Percentiles rank a stretch among this genome's conserved stretches.
These are phyloP conservation scores for Myotis lucifugus DNA, from an alignment of 2,113 vertebrate species.

Conservation along the genomic window DNA sequence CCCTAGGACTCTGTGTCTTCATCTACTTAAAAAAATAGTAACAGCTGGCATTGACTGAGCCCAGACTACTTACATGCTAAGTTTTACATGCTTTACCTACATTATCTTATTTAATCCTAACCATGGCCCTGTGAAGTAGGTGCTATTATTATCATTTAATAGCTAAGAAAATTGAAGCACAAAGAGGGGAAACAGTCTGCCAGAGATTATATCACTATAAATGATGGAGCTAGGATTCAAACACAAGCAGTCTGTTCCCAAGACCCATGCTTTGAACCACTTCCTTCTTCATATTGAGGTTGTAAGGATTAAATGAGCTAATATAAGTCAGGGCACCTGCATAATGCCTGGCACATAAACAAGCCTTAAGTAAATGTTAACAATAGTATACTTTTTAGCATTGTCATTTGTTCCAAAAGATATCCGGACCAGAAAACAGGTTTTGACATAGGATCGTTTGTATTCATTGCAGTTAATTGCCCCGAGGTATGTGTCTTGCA, in stretches of 20 bases:
- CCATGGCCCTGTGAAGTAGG: background rate
- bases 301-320: background rate
- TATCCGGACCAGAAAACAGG: background rate
- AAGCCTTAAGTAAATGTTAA: slow-evolving; percentile 20
- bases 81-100: background rate
- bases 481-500: background rate
- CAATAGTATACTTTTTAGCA: background rate
- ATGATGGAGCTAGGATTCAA: background rate
- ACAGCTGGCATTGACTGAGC: background rate
- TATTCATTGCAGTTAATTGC: background rate
- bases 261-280: slow-evolving; percentile 17
- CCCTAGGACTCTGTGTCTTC: background rate
- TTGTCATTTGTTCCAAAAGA: background rate
- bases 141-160: background rate
- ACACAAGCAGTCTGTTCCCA: background rate
- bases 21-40: slow-evolving; percentile 17
- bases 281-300: background rate
- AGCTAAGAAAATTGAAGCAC: slow-evolving; percentile 36
- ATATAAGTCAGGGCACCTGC: background rate
- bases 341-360: background rate
- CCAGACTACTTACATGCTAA: background rate
- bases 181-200: background rate
- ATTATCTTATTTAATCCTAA: background rate
- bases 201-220: background rate
- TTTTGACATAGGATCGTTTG: slow-evolving; percentile 7